Base-by-base conservation (phyloP, 2,888 invertebrate genomes). In the Anthrax anthrax region DNA sequence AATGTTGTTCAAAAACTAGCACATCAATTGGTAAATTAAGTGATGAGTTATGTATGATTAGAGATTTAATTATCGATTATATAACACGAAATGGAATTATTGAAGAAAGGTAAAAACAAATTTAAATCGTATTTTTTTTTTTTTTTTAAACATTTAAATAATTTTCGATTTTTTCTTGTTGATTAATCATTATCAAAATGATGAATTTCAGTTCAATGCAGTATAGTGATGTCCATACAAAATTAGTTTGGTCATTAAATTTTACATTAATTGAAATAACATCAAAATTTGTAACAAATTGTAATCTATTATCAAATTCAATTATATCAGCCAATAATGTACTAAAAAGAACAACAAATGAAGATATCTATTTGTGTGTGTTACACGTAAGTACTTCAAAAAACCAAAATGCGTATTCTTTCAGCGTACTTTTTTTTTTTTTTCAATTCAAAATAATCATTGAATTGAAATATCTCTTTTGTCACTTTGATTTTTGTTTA, bases 181-280 rank as follows among this genome's bases (percentile, higher is more conserved):
- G 4, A 5, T 18, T 1, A 38, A 6, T 23, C 23, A 4, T 6
- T 23, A 23, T n/a, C n/a, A n/a, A n/a, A n/a, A n/a, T n/a, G n/a
- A n/a, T n/a, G n/a, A n/a, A n/a, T n/a, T n/a, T n/a, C 23, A 65
- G 65, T 48, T 56, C 62, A 5, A 53, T 63, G 49, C 55, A 60
- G 36, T 65, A 61, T 51, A 67, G 66, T 55, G 77, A 79, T 58
- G 77, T 78, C 53, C 82, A 84, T 60, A 74, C 76, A 46, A 68
- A 82, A 53, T 68, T 80, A 42, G 73, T 85, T 59, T 86, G 85
- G 84, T 76, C 83, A 27, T 65, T 84, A 42, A 77, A 80, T 43
- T 85, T 85, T 65, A 84, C 80, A 64, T 67, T 87, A 49, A 71
- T 85, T 56, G 86, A 87, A 65, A 78, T 80, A 60, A 70, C 81